These are phyloP conservation scores for Semaprochilodus insignis DNA, from an alignment of 2,797 vertebrate species.

Conservation along the genomic window DNA sequence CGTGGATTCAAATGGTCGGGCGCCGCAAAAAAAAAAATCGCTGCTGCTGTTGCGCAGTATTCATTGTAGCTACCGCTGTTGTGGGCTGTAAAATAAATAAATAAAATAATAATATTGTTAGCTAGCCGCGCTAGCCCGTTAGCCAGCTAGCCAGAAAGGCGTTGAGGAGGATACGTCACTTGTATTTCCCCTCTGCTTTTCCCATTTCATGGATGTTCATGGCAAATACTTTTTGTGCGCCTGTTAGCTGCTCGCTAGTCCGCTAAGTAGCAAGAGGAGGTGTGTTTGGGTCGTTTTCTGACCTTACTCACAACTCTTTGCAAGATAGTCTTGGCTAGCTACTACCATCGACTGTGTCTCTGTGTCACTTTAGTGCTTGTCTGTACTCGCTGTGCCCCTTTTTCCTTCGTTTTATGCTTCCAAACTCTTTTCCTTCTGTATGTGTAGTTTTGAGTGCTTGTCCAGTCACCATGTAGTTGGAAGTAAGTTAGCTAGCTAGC, in stretches of 20 bases:
- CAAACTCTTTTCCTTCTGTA: no score
- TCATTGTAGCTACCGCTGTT: conserved; percentile 67
- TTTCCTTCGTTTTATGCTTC: background rate
- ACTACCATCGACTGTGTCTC: background rate
- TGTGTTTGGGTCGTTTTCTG: conserved; percentile 62
- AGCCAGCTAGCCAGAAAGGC: conserved; percentile 69
- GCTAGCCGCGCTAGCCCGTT: conserved; percentile 71
- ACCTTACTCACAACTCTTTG: conserved; percentile 59
- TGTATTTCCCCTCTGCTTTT: conserved; percentile 69
- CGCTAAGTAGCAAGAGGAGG: conserved; percentile 48
- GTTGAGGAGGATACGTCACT: conserved; percentile 80
- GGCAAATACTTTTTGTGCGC: conserved; percentile 58
- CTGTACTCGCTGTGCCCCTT: background rate
- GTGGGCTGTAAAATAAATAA: conserved; percentile 69
- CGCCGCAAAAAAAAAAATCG: conserved; percentile 50
- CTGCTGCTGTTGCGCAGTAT: conserved; percentile 63
- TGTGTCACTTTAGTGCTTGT: background rate
- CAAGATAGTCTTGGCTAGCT: conserved; percentile 26
- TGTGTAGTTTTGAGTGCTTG: conserved; percentile 14
- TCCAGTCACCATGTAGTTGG: conserved; percentile 41
- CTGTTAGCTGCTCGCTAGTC: conserved; percentile 36
- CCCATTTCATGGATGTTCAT: conserved; percentile 59
- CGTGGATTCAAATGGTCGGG: conserved; percentile 47
- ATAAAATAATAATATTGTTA: background rate
- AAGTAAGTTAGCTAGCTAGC: conserved; percentile 56